Evolutionary conservation across 2,888 invertebrate species (phyloP), one percentile per base, ranked within the genome.

Genomic region (Caenorhabditis imperialis): DNA sequence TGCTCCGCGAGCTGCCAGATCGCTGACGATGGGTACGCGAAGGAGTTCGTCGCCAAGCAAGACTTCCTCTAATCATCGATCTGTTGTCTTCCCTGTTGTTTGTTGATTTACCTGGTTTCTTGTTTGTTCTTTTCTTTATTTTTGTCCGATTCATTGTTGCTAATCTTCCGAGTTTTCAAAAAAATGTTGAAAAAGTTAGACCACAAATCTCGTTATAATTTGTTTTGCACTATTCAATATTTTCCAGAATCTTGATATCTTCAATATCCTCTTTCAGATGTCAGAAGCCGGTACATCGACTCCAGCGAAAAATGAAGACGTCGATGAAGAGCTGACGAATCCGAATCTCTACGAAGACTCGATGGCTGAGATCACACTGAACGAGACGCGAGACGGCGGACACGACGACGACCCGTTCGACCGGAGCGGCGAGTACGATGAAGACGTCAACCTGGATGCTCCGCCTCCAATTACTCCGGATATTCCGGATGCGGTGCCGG

Each of bases 1-100:
- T 98, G 98, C 88, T 91, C 91, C 86, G 90, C 91, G 18, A 94
- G 93, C 89, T 98, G 96, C 88, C 88, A 88, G 71, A 84, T 89
- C 67, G 91, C 92, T 14, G 83, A 83, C 8, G 88, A 89, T 63
- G 91, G 91, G 8, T 97, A 97, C 89, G 91, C 82, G 2, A 48
- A 73, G 22, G 86, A 87, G 51, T 84, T 82, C 57, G 81, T 82
- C 27, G 73, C 79, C 69, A 87, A 86, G 40, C 86, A 86, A 65
- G 85, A 83, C 38, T 83, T 83, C 48, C 47, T 48, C 16, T 79
- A 35, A 48, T 14, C 2, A 51, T n/a, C 7, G 7, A 12, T 38
- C 35, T 23, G 23, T 62, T 55, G 51, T 60, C 20, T 44, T 60
- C 5, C 16, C 22, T 30, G 10, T 16, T 55, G 45, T 12, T 55